Base-by-base conservation (phyloP, 2,113 vertebrate species). In the Parotia lawesii region DNA sequence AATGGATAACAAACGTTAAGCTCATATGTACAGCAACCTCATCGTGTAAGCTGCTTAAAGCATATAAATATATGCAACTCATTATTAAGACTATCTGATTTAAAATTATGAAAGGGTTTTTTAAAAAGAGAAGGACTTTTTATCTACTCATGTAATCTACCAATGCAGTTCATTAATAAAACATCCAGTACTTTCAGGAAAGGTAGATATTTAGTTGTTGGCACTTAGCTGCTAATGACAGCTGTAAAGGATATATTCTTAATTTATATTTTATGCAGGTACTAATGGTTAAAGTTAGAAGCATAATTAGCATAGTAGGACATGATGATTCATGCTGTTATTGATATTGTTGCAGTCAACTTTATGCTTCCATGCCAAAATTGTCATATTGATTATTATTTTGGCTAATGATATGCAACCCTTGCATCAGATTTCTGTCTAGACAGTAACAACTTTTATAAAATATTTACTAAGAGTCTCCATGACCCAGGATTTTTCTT, bases 291-390 rank as follows among this genome's bases (percentile, higher is more conserved):
- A 82, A 89, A 90, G n/a, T 73, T 71, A 76, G 90, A 95, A 91
- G 38, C 40, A 70, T 92, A 83, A 93, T 95, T 95, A 93, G 35
- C 62, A 87, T 80, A 77, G 25, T 45, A 64, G 35, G 58, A 81
- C 72, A 69, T 19, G 50, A 92, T 96, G 95, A 96, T 89, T 96
- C 88, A 91, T 91, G 50, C 40, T 76, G 17, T 72, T 97, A 92
- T 89, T 84, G 93, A 90, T 96, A 95, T 82, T 78, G 53, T 94
- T 94, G 66, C 53, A 78, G 58, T 47, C 44, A 85, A 22, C 53
- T 94, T 96, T 86, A 94, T 82, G 31, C 45, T 89, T 96, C 72
- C 20, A 15, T 81, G 87, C 84, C 70, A 74, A 65, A 94, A 89
- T 80, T 77, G 64, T 92, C 54, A 48, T 86, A 92, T 80, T 90